Percentiles rank a stretch among this genome's conserved stretches.
phyloP scores from a whole-genome alignment of 2,113 vertebrate species.

The Barnardius zonarius region DNA sequence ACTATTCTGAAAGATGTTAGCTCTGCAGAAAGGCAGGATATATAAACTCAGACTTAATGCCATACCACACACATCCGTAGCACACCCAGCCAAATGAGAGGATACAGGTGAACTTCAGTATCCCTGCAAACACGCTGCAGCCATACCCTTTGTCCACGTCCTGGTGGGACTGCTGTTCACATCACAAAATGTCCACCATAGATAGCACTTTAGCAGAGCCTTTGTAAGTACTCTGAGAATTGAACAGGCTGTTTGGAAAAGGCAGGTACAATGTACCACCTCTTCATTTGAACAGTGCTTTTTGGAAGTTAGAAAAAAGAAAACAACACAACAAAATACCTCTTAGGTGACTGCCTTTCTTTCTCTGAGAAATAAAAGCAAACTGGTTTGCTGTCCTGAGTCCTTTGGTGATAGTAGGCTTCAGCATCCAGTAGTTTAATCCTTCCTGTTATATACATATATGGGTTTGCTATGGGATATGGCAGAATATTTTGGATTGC shows the following conservation, averaged over 20 bases:
- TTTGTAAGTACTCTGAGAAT: not conserved
- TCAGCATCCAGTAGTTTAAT: not conserved
- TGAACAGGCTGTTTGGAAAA: not conserved
- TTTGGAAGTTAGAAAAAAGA: not conserved
- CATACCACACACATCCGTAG: not conserved
- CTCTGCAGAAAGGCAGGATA: not conserved
- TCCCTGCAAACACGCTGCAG: not conserved
- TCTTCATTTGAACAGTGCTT: not conserved
- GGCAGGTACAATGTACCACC: not conserved
- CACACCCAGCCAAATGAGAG: not conserved
- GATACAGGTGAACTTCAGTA: not conserved
- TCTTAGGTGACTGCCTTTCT: not conserved
- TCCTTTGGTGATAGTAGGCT: not conserved
- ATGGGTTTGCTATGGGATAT: not conserved
- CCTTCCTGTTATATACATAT: not conserved
- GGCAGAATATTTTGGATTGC: not conserved
- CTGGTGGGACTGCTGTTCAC: not conserved
- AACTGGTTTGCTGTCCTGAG: not conserved
- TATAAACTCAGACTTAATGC: not conserved
- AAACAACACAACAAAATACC: fast-evolving
- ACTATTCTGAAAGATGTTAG: not conserved
- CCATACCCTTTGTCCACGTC: not conserved
- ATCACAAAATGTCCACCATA: not conserved
- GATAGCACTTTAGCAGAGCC: not conserved
- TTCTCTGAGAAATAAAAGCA: not conserved